Conservation (phyloP, 1,140 invertebrate genomes). For the Bicyclus anynana region DNA sequence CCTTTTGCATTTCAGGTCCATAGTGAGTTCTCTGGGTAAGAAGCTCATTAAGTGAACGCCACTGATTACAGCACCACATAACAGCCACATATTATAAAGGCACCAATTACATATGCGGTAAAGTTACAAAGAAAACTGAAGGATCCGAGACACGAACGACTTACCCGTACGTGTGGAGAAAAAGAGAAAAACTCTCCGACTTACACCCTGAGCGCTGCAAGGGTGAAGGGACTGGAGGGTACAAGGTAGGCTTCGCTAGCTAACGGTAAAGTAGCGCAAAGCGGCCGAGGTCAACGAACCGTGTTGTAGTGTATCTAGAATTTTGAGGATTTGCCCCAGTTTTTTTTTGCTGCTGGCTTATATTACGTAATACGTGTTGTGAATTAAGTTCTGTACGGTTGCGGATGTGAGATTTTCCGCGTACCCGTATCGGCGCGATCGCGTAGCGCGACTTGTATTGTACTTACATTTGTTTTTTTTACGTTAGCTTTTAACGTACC, state of each 20-base stretch:
- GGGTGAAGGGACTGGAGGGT: constrained; percentile 41
- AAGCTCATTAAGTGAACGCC: no score
- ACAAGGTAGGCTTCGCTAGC: constrained; percentile 40
- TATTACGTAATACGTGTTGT: constrained; percentile 26
- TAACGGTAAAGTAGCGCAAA: constrained; percentile 50
- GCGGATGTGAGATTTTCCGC: constrained; percentile 1
- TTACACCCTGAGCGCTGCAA: constrained; percentile 24
- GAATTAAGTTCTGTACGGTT: constrained; percentile 17
- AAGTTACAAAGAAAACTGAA: neutral
- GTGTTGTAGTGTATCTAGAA: constrained; percentile 52
- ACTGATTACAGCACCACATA: no score
- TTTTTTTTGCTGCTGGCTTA: constrained; percentile 33
- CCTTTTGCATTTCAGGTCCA: no score
- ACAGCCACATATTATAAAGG: no score
- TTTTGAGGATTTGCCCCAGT: constrained; percentile 65
- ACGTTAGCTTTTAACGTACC: no score
- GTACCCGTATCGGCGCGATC: neutral
- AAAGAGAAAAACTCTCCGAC: constrained; percentile 10
- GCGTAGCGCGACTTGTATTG: neutral
- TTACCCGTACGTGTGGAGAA: neutral
- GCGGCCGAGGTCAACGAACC: constrained; percentile 58
- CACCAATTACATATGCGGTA: no score
- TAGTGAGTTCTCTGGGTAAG: no score
- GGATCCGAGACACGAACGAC: constrained; percentile 1
- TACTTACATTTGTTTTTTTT: no score